Evolutionary conservation across 2,113 vertebrate species (phyloP).

Genomic region (Danio rerio): DNA sequence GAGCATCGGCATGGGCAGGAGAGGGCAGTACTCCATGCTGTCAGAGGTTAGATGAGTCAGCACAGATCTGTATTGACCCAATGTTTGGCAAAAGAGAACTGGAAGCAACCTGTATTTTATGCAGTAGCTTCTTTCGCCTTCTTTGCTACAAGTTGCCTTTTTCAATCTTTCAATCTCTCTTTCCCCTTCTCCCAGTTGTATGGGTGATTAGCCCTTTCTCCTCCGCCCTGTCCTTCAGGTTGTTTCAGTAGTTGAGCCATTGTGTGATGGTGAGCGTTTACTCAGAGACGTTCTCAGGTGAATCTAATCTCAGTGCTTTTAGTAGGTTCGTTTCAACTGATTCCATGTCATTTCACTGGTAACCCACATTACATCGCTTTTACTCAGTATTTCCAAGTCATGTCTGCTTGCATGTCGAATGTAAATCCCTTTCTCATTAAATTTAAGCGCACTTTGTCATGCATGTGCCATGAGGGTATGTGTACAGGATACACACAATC

Average conservation of each 20-base stretch:
- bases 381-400: background rate
- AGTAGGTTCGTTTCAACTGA: background rate
- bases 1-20: conserved; percentile 93
- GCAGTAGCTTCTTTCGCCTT: conserved; percentile 16
- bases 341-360: background rate
- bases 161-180: conserved; percentile 27
- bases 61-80: background rate
- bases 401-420: background rate
- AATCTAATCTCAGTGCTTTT: background rate
- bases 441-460: background rate
- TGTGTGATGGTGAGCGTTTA: conserved; percentile 22
- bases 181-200: background rate
- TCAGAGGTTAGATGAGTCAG: conserved; percentile 83
- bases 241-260: conserved; percentile 44
- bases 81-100: background rate
- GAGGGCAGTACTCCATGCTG: conserved; percentile 96
- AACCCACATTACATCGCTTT: background rate
- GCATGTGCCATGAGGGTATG: conserved; percentile 5
- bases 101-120: conserved; percentile 1
- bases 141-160: conserved; percentile 24
- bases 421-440: background rate
- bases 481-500: conserved; percentile 22
- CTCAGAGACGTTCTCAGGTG: conserved; percentile 1
- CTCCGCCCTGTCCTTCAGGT: conserved; percentile 39
- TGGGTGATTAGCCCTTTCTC: background rate